Base-by-base conservation (phyloP, 2,888 invertebrate genomes). In the Tridacna crocea region DNA sequence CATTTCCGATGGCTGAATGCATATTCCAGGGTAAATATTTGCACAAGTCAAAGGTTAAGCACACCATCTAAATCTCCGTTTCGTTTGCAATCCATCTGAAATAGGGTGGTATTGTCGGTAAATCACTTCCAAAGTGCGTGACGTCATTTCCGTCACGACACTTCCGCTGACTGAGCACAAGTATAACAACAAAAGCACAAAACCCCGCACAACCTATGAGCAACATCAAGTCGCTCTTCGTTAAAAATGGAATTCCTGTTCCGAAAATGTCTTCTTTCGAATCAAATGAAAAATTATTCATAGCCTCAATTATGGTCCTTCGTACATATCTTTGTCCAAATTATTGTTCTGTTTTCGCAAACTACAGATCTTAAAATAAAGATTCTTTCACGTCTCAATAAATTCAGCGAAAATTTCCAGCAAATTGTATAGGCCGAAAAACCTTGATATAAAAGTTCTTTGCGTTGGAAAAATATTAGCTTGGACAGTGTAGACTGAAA, bases 21-120 rank as follows among this genome's bases (percentile, higher is more conserved):
- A 36, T 36, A 36, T 36, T 36, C 36, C 36, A 36, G 36, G 2
- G 8, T 36, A 36, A 36, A 2, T 4, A 36, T 36, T 36, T 36
- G 8, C 2, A 36, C 36, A 36, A 36, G 36, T 36, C 36, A 8
- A 36, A 36, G 36, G 8, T 36, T 36, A 36, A 4, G 3, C 36
- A 36, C 8, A 36, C 36, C 36, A 36, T 36, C 22, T 61, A 70
- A 22, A 70, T 12, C 51, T 70, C 70, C 0, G 70, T 70, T 24
- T 70, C 70, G 4, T 47, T 70, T n/a, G 70, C 48, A 51, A 70
- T 70, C 70, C 70, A 70, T 70, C 70, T 70, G n/a, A 70, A 70
- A 51, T 70, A 70, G 11, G 70, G 22, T 4, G 70, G 70, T 0
- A 70, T 70, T 0, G 51, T 12, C 15, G 70, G 70, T 1, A 51